Base-by-base conservation (phyloP, 2,113 vertebrate species). In the Henicopernis longicauda region DNA sequence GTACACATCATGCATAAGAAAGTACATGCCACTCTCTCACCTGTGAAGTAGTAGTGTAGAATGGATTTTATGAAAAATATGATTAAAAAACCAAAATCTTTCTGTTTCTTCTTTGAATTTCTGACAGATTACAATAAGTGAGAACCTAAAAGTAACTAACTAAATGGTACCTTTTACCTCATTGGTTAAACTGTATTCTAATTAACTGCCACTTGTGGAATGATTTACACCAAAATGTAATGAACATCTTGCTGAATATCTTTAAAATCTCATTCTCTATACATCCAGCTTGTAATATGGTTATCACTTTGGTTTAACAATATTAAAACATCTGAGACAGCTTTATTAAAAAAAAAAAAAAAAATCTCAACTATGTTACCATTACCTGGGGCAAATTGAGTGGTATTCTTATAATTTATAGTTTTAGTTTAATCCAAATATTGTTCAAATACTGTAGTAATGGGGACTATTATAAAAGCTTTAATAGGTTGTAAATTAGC, bases 1-100 rank as follows among this genome's bases (percentile, higher is more conserved):
- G 6, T 65, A 45, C 3, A 6, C 5, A 31, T 55, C 16, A 40
- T 34, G 55, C 16, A 57, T 38, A 50, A 69, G 36, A 57, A 74
- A 62, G 36, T 63, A 58, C 5, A 11, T 50, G 49, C 4, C 6
- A 9, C 17, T 36, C 17, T 36, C 6, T 31, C 32, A 34, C 14
- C 4, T 9, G 13, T 14, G 8, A 62, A 55, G 13, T 32, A 72
- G 18, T 32, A 59, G 16, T 16, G 6, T 38, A 44, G 44, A 63
- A 69, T 49, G 11, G 11, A 23, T 50, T 76, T 81, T 15, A 62
- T 73, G 11, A 50, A 38, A 73, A 42, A 6, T 11, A 14, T 20
- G 4, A 59, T 22, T 18, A 1, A 27, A 47, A 36, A 0, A 6
- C 58, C 44, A 13, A 67, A 19, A 10, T 10, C 2, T 12, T 31